Evolutionary conservation across 2,888 invertebrate species (phyloP), one percentile per base, ranked within the genome.

Genomic region (Frankliniella intonsa): DNA sequence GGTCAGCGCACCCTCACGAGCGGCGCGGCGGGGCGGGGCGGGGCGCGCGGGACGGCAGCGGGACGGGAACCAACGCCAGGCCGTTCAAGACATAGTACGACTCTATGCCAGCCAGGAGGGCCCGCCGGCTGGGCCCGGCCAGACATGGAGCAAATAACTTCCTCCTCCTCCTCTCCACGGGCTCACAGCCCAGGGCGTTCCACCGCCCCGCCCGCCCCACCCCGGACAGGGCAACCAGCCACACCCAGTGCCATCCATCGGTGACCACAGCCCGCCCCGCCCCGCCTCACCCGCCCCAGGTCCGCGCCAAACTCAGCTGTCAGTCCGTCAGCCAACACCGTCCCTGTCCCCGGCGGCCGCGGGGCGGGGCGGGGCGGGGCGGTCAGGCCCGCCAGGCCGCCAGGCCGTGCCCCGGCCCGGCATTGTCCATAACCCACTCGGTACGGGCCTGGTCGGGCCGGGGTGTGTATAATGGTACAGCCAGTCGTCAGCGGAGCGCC

Each of bases 401-500:
- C 51, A 51, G 55, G 14, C 12, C 62, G 17, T 5, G 17, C 14
- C 62, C 8, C 62, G 62, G 17, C 62, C 62, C 62, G 17, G 19
- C 69, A 25, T 76, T 22, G 69, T 76, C 69, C 69, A 22, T 76
- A 76, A 76, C 25, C 69, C 69, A 76, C 69, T 69, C 69, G 55
- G 55, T 55, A 10, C 3, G n/a, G 14, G 62, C 62, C 62, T 17
- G 62, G 55, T 17, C 55, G 17, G 38, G 38, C 38, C 38, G 38
- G 38, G 2, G 38, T 38, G 38, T 38, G 38, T 38, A 38, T 62
- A 62, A 62, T 62, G 62, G 38, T 38, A 5, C 38, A 38, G 38
- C 38, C 3, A 38, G 38, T 38, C 38, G 38, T 55, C 17, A 55
- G 69, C 69, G 12, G 1, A 25, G 17, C 55, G 55, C 69, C 11